Evolutionary conservation across 2,888 invertebrate species (phyloP).

Genomic region (Phragmatobia fuliginosa): DNA sequence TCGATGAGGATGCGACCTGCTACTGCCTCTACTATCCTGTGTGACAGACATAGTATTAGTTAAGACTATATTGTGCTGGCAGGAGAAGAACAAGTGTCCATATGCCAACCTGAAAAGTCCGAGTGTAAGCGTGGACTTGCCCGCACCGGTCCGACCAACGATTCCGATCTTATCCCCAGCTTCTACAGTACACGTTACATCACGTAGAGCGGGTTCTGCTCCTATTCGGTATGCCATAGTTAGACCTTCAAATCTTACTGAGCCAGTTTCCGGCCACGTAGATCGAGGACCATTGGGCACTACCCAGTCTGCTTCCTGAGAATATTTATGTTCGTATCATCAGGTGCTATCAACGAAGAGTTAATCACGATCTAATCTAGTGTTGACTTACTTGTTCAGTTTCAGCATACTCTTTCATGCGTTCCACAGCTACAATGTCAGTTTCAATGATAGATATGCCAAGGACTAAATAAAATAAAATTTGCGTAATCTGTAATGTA

Average conservation of each 20-base stretch:
- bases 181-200: constrained; percentile 91
- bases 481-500: constrained; percentile 93
- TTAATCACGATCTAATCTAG: not conserved
- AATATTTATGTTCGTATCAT: not conserved
- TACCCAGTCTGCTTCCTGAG: constrained; percentile 4
- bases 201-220: constrained; percentile 94
- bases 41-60: not conserved
- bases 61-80: not conserved
- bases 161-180: constrained; percentile 96
- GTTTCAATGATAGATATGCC: constrained; percentile 99
- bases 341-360: too few relatives aligned
- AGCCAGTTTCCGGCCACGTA: constrained; percentile 9
- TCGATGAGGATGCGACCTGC: constrained; percentile 94
- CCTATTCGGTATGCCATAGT: constrained; percentile 8
- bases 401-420: constrained; percentile 98
- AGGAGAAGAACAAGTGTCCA: not conserved
- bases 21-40: constrained; percentile 90
- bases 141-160: constrained; percentile 96
- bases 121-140: constrained; percentile 96
- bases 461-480: constrained; percentile 97
- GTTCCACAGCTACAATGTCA: constrained; percentile 98
- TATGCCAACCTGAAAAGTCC: constrained; percentile 88
- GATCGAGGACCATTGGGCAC: constrained; percentile 3
- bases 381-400: constrained; percentile 88
- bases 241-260: not conserved